Evolutionary conservation across 1,140 invertebrate genomes (phyloP).

Genomic region (Mamestra configurata): DNA sequence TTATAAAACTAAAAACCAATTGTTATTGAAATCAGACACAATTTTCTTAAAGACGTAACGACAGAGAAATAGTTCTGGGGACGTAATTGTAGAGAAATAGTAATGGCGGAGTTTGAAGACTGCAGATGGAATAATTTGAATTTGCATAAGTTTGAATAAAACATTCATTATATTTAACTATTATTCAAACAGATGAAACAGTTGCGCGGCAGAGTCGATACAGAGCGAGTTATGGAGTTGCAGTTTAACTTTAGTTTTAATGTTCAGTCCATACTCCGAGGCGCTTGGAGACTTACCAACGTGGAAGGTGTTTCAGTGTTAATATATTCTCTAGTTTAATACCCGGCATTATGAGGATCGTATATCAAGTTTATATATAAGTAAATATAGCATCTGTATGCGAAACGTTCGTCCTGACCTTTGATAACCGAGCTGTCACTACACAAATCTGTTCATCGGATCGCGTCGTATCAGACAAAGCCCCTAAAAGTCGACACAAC

Average conservation of each 20-base stretch:
- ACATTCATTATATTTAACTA: constrained; percentile 53
- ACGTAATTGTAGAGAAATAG: constrained; percentile 66
- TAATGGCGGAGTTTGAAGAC: constrained; percentile 57
- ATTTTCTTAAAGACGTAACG: constrained; percentile 14
- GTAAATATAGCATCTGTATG: neutral
- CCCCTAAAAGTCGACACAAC: constrained; percentile 26
- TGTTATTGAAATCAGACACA: constrained; percentile 23
- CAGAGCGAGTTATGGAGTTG: constrained; percentile 35
- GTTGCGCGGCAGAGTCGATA: constrained; percentile 37
- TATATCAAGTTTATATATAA: neutral
- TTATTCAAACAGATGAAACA: constrained; percentile 45
- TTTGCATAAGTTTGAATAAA: constrained; percentile 56
- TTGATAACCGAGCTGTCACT: neutral
- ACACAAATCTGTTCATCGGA: constrained; percentile 12
- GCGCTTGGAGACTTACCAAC: constrained; percentile 38
- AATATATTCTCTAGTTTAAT: constrained; percentile 19
- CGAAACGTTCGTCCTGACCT: neutral
- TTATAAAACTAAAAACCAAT: neutral
- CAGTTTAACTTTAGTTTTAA: constrained; percentile 42
- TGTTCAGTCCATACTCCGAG: constrained; percentile 20
- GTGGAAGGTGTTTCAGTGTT: constrained; percentile 32
- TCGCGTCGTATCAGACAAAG: constrained; percentile 29
- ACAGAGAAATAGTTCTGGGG: constrained; percentile 56
- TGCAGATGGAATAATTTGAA: constrained; percentile 50
- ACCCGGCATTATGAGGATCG: neutral